These are phyloP conservation scores for Halcyon chelicuti DNA, from an alignment of 2,797 vertebrate genomes.

Conservation along the genomic window DNA sequence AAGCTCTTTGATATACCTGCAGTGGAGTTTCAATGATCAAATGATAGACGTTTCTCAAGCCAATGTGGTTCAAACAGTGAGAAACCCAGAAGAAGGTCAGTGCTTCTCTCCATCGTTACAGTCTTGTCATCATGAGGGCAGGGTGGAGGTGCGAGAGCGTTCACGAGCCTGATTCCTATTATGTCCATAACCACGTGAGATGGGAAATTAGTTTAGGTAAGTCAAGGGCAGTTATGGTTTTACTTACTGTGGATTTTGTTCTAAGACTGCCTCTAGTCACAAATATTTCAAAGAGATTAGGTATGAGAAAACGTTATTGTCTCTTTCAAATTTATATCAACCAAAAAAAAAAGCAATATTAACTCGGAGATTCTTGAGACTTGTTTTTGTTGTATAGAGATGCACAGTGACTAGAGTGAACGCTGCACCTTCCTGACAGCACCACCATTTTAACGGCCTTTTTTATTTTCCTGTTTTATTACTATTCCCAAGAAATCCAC, in stretches of 20 bases:
- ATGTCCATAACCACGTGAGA: neutral
- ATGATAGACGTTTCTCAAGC: neutral
- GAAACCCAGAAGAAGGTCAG: neutral
- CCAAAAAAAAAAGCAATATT: neutral
- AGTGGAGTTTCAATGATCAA: neutral
- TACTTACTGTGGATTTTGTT: neutral
- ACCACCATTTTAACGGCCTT: neutral
- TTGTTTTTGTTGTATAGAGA: neutral
- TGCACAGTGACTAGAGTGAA: accelerated
- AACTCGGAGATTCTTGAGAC: neutral
- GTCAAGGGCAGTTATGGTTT: neutral
- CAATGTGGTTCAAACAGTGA: neutral
- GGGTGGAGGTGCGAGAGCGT: neutral
- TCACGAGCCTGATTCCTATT: neutral
- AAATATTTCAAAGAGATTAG: neutral
- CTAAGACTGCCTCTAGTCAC: neutral
- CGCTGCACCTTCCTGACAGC: neutral
- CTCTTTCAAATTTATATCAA: neutral
- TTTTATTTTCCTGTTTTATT: neutral
- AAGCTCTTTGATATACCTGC: neutral
- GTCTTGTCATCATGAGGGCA: neutral
- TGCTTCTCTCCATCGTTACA: neutral
- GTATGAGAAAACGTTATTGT: neutral
- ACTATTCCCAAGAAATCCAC: neutral
- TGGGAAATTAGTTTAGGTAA: neutral